phyloP scores from a whole-genome alignment of 2,797 vertebrate genomes.

The Carapus acus region DNA sequence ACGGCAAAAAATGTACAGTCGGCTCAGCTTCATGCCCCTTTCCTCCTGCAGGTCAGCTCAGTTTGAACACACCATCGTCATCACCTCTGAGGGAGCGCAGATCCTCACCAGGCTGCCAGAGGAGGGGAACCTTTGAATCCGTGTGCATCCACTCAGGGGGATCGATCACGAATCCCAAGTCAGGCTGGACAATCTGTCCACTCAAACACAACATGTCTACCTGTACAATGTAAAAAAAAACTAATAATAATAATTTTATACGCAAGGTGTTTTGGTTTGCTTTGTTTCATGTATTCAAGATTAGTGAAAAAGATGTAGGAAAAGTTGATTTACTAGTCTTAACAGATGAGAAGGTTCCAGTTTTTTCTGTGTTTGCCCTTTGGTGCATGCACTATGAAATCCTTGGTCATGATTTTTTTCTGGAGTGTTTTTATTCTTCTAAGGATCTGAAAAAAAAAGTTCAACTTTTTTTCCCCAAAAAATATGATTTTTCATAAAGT shows the following conservation, averaged over 20 bases:
- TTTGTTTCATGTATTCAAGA: too few species aligned
- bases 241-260: background rate
- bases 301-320: constrained; percentile 1
- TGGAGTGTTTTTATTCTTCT: too few species aligned
- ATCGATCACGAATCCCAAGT: background rate
- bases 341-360: too few species aligned
- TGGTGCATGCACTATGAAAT: too few species aligned
- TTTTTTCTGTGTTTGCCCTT: too few species aligned
- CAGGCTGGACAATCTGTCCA: too few species aligned
- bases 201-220: constrained; percentile 1
- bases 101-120: constrained; percentile 77
- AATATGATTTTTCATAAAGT: too few species aligned
- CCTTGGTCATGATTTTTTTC: too few species aligned
- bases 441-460: too few species aligned
- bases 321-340: too few species aligned
- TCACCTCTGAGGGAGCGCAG: constrained; percentile 83
- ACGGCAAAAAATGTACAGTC: background rate
- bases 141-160: too few species aligned
- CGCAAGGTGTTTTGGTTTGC: background rate
- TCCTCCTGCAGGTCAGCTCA: constrained; percentile 79
- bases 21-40: background rate
- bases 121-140: constrained; percentile 54
- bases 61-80: constrained; percentile 90
- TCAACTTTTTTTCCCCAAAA: too few species aligned
- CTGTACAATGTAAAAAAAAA: constrained; percentile 12